Evolutionary conservation across 2,113 vertebrate genomes (phyloP), one percentile per base, ranked within the genome.

Genomic region (Takifugu bimaculatus): DNA sequence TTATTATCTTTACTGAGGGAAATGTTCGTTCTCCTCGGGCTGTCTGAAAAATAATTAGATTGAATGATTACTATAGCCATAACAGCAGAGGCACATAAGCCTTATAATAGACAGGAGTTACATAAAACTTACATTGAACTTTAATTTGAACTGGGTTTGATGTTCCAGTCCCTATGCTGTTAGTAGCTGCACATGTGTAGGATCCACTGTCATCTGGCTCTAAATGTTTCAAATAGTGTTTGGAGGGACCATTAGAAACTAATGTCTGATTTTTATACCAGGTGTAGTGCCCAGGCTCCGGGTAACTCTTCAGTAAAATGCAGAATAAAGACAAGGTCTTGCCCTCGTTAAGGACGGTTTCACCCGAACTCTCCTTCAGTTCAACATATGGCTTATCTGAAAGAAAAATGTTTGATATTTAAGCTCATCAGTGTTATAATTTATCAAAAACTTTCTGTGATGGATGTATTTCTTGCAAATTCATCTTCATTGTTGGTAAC

Each of bases 331-430:
- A 69, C 11, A 90, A 25, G 0, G 0, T 0, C 0, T 67, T 14
- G 43, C 74, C 71, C 50, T 80, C 14, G 28, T 0, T 56, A 26
- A 83, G 1, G 4, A 4, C 0, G 13, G 4, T 5, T 2, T 4
- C 0, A 6, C 4, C 0, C 26, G 44, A 2, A 3, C 0, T 6
- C 4, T 39, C 25, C 0, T 0, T 6, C 10, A 88, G 10, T 4
- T 66, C 3, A 58, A 82, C 81, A 13, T 0, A 1, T n/a, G 90
- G 87, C 1, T 0, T 3, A 77, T 85, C 90, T 90, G 72, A 59
- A 73, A 75, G 13, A 74, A 3, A 62, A 43, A 6, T 50, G 45
- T 14, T 56, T 1, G 25, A 14, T 3, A 45, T 26, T 45, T 32
- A 39, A 11, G 35, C 11, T 39, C 29, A 39, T 11, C 35, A 10